A percentile compares a stretch with the other conserved stretches of the same genome.
These are phyloP conservation scores for Callipepla squamata DNA, from an alignment of 2,113 vertebrate species.

Conservation along the genomic window DNA sequence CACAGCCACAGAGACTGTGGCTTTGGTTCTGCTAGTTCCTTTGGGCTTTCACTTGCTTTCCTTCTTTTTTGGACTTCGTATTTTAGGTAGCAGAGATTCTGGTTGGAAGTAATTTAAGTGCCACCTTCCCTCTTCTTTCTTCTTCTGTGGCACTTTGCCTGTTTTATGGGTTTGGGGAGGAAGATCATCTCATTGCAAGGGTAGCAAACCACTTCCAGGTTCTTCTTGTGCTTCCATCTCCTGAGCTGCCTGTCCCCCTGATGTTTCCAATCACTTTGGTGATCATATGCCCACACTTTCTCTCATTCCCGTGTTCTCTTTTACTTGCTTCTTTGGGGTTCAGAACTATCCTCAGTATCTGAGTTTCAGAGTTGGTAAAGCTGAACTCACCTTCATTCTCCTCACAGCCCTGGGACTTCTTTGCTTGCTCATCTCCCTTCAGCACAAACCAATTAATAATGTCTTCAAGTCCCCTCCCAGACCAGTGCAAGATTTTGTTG, in stretches of 20 bases:
- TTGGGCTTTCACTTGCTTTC: not conserved
- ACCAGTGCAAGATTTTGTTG: not conserved
- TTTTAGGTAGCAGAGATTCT: not conserved
- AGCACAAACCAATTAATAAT: not conserved
- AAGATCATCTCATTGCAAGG: not conserved
- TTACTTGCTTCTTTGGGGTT: not conserved
- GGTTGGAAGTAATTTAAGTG: not conserved
- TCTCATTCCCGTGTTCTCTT: not conserved
- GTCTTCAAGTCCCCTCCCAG: not conserved
- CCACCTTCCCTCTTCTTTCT: not conserved
- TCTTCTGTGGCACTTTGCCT: not conserved
- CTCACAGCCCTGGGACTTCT: not conserved
- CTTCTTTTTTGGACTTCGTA: not conserved
- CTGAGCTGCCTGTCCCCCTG: not conserved
- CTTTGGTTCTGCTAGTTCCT: fast-evolving
- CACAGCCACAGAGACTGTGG: not conserved
- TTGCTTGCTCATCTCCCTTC: not conserved
- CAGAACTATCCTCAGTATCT: not conserved
- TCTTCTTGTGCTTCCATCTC: not conserved
- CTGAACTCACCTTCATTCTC: not conserved
- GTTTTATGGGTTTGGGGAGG: not conserved
- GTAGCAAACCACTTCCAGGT: not conserved
- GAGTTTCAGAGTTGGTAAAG: not conserved
- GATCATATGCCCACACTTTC: not conserved
- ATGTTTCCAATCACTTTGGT: not conserved